Evolutionary conservation across 2,797 vertebrate genomes (phyloP), one percentile per base, ranked within the genome.

Genomic region (Sebastiscus albofasciatus): DNA sequence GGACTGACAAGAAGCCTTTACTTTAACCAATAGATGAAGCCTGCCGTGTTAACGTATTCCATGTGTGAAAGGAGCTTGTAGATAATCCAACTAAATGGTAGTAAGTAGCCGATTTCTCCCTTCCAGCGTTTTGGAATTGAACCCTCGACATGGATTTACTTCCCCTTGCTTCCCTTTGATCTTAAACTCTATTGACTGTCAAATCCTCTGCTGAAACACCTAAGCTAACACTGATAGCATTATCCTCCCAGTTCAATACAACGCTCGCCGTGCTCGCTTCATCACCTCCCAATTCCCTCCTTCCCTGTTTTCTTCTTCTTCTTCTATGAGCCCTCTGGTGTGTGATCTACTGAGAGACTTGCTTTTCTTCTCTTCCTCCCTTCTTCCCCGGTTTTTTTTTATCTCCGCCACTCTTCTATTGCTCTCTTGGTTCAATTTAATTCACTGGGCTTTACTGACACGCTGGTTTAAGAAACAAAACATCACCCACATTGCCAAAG

Each of bases 151-250:
- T 64, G 82, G 83, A 84, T 91, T 92, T 60, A 55, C 79, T 74
- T 79, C 65, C 67, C 42, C 55, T 76, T 26, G 55, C 22, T 31
- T 75, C 73, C 67, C 39, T 89, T 85, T 87, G 82, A 89, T 87
- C 81, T 79, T 69, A 46, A 87, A 83, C 73, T 82, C 67, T 67
- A 72, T 82, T 60, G 87, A 83, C 76, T 78, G 66, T 81, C 64
- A 64, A 55, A 74, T 79, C 87, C 49, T 52, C 49, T 20, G 69
- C 67, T 46, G 59, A 70, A 85, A 77, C 76, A 65, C 55, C 72
- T 77, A 72, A 79, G 68, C 75, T 80, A 79, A 83, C 72, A 49
- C 84, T 58, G 72, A 82, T 83, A 70, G 81, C 88, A 62, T 89
- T 78, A 84, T 83, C 80, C 79, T 61, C 65, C 66, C 56, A 2